Percentiles rank a stretch among this genome's conserved stretches.
Evolutionary conservation across 1,140 invertebrate genomes (phyloP).

Genomic region (Bombus huntii): DNA sequence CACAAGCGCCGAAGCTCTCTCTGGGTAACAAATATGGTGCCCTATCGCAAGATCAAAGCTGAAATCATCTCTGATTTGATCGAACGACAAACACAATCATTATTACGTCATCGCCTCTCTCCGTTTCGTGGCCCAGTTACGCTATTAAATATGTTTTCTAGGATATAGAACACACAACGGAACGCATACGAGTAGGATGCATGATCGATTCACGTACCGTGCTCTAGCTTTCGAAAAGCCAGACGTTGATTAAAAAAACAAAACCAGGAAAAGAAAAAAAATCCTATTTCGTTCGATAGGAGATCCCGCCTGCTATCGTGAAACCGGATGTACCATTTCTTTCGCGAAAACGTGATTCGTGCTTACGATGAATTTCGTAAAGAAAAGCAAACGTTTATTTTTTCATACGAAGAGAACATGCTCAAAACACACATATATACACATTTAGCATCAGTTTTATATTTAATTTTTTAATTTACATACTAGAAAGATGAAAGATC

Average conservation of each 20-base stretch:
- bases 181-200: slow-evolving; percentile 52
- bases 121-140: slow-evolving; percentile 78
- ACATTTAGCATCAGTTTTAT: slow-evolving; percentile 56
- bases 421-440: slow-evolving; percentile 46
- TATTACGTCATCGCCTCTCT: slow-evolving; percentile 75
- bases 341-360: slow-evolving; percentile 27
- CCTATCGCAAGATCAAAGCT: slow-evolving; percentile 82
- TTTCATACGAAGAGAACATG: slow-evolving; percentile 57
- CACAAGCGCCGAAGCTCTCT: slow-evolving; percentile 82
- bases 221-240: slow-evolving; percentile 40
- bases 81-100: slow-evolving; percentile 73
- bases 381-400: slow-evolving; percentile 57
- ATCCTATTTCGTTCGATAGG: slow-evolving; percentile 40
- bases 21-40: slow-evolving; percentile 85
- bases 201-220: slow-evolving; percentile 44
- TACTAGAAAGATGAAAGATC: slow-evolving; percentile 20
- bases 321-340: background rate
- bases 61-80: slow-evolving; percentile 72
- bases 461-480: slow-evolving; percentile 61
- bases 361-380: slow-evolving; percentile 44
- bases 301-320: slow-evolving; percentile 7
- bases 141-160: slow-evolving; percentile 73
- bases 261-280: background rate
- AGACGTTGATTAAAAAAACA: slow-evolving; percentile 1
- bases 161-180: slow-evolving; percentile 63